Evolutionary conservation across 2,113 vertebrate species (phyloP), one percentile per base, ranked within the genome.

Genomic region (Gallinago undulata): DNA sequence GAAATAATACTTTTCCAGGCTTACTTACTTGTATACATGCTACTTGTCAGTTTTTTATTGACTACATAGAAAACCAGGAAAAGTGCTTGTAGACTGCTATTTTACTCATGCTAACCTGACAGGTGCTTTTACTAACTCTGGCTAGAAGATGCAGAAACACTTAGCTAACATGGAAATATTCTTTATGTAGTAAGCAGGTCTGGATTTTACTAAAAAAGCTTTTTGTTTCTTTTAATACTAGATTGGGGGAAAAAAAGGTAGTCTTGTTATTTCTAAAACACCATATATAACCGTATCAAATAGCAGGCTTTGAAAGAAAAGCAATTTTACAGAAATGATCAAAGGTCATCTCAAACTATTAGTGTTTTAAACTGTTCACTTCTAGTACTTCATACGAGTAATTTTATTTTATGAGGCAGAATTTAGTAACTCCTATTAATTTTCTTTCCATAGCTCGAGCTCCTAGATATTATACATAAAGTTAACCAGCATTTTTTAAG

Each of bases 221-320:
- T 47, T 84, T 37, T 72, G 1, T 77, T 63, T 62, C 28, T 57
- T 86, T 79, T 56, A 75, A n/a, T 74, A 64, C 5, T 25, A 53
- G 5, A 5, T 11, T 11, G 2, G 5, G 8, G 30, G 7, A 33
- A 1, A 5, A 4, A 9, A 68, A 10, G 2, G 3, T 22, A 69
- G 43, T 39, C 3, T 39, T 10, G 2, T 19, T 84, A 19, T 51
- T 84, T 89, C 76, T 37, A 43, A 87, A 87, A 87, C 9, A 78
- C 7, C 12, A 19, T 43, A n/a, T 68, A 22, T 78, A 73, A 37
- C 27, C 23, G 43, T 55, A 37, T 16, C 13, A 16, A 25, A 45
- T 9, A 60, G 31, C 19, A 80, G 27, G 17, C 31, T 57, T 59
- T 37, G 23, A 79, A 70, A 92, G 39, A 92, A 84, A 8, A 75